Evolutionary conservation across 1,140 invertebrate species (phyloP), one percentile per base, ranked within the genome.

Genomic region (Drosophila ogumai): DNA sequence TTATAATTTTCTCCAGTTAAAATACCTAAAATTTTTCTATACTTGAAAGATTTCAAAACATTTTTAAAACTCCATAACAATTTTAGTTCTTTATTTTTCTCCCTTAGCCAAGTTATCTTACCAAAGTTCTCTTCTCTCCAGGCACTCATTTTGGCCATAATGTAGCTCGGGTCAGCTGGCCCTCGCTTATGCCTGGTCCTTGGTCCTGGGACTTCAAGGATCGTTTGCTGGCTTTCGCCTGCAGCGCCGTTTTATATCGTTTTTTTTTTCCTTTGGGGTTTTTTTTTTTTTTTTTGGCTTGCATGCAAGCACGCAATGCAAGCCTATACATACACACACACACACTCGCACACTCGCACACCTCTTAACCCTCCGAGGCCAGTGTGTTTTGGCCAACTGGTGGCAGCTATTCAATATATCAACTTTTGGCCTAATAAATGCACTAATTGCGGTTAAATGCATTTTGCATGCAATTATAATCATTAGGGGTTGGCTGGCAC

Each of bases 371-470:
- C 52, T 38, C 52, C 13, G 32, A 19, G 57, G 34, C 22, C 38
- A 40, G 52, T 58, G 9, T 9, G 32, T 41, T 72, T 56, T 57
- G 59, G 64, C 65, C 77, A 74, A 78, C 73, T 78, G 79, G 74
- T 72, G 68, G 64, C 74, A 54, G 72, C 77, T 85, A 85, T 80
- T 90, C 79, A 88, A 90, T 90, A 81, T 79, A 81, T 82, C 80
- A 81, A 72, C 80, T 90, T 90, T 85, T 90, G 90, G 85, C 90
- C 86, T 84, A 91, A 91, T 91, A 91, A 91, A 91, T 90, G 86
- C 82, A 91, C 86, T 91, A 91, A 91, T 91, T 91, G 90, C 90
- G 90, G 90, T 91, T 91, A 91, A 91, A 91, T 85, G 82, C 90
- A 80, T 82, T 91, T 91, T 88, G 86, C 90, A 91, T 91, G 90